Base-by-base conservation (phyloP, 2,797 vertebrate species). In the Sebastes trivittatus region DNA sequence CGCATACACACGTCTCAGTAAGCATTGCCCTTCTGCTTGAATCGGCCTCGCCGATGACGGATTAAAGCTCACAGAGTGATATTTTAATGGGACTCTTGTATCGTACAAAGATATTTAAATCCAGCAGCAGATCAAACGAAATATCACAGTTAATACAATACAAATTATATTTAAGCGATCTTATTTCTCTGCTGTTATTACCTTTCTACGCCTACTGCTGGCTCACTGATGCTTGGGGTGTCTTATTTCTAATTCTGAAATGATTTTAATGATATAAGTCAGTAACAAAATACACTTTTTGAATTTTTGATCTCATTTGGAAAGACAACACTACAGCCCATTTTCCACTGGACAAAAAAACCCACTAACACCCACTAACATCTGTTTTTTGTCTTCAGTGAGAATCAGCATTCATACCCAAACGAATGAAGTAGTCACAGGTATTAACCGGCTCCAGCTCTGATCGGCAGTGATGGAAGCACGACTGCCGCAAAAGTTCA, bases 21-120 rank as follows among this genome's bases (percentile, higher is more conserved):
- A 68, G 63, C 69, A 49, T 75, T 76, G 63, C 6, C 34, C 55
- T 32, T 78, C 60, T 32, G 68, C 72, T 63, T 61, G 18, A 63
- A 56, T 72, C 74, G 16, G 60, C 30, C 52, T 1, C n/a, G 2
- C 65, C 75, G 56, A 62, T 70, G 75, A 79, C 3, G 18, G 23
- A 78, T 64, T 70, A 70, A 74, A 79, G 64, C 63, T 34, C 68
- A n/a, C n/a, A 30, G 16, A 1, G 29, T 34, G 27, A 4, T 14
- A 10, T 58, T 61, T 66, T 22, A 54, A 54, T 54, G n/a, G 10
- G 52, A 54, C 52, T 54, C n/a, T 61, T 55, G n/a, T 30, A 46
- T 72, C 27, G 10, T 9, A 32, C 25, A 27, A 72, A 74, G 10
- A 59, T 32, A 67, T 69, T 78, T 42, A 76, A 54, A 36, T 72